Conservation (phyloP, 2,888 invertebrate genomes). For the Cataglyphis livida region DNA sequence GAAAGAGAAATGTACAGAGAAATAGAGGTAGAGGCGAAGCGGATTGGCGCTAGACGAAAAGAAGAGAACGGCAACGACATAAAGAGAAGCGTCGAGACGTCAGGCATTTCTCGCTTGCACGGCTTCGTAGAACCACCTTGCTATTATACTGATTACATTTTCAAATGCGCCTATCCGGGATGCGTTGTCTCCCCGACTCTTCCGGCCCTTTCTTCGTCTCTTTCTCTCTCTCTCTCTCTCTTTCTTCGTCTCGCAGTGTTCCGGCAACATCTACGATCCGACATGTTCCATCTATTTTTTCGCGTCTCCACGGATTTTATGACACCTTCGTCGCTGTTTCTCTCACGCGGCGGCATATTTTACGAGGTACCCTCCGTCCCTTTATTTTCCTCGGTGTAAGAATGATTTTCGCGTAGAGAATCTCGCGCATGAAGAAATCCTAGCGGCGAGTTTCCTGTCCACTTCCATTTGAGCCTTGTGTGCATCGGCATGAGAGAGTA, state of each 20-base stretch:
- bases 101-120: slow-evolving; percentile 58
- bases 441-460: slow-evolving; percentile 22
- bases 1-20: slow-evolving; percentile 40
- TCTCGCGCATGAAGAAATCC: slow-evolving; percentile 17
- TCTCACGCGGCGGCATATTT: slow-evolving; percentile 22
- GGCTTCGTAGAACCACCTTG: slow-evolving; percentile 70
- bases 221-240: neutral
- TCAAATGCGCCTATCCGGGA: slow-evolving; percentile 72
- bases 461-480: slow-evolving; percentile 31
- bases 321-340: slow-evolving; percentile 57
- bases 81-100: slow-evolving; percentile 60
- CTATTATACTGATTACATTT: slow-evolving; percentile 82
- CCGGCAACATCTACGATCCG: slow-evolving; percentile 53
- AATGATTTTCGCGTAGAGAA: slow-evolving; percentile 15
- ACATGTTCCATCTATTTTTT: slow-evolving; percentile 54
- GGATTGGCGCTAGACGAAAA: slow-evolving; percentile 36
- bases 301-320: slow-evolving; percentile 61
- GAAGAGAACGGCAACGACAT: slow-evolving; percentile 49
- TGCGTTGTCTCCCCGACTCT: neutral
- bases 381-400: slow-evolving; percentile 46
- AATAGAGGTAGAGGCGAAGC: slow-evolving; percentile 15
- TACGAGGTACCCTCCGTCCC: slow-evolving; percentile 15
- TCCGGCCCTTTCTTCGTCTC: slow-evolving; percentile 41
- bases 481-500: slow-evolving; percentile 37
- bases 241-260: slow-evolving; percentile 24